phyloP scores from a whole-genome alignment of 2,888 invertebrate genomes.

The Caenorhabditis angaria region DNA sequence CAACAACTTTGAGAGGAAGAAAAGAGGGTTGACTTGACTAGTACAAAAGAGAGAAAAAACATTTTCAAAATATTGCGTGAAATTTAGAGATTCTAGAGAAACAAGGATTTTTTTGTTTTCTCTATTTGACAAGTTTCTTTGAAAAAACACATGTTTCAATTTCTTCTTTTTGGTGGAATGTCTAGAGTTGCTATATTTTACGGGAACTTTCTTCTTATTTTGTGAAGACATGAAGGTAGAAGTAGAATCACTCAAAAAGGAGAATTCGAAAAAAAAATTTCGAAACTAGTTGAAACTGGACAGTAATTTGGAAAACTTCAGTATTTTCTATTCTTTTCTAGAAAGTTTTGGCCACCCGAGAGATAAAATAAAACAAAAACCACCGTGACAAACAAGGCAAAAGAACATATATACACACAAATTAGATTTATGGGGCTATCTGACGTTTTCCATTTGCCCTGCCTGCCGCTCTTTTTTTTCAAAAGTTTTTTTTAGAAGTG shows the following conservation, averaged over 20 bases:
- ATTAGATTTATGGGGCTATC: slow-evolving; percentile 4
- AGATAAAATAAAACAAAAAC: not conserved
- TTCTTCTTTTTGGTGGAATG: not conserved
- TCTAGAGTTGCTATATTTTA: too few species aligned
- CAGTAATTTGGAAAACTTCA: too few species aligned
- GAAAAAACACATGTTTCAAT: not conserved
- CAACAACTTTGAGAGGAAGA: slow-evolving; percentile 29
- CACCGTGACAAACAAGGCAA: not conserved
- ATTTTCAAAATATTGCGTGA: slow-evolving; percentile 8
- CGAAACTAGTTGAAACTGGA: too few species aligned
- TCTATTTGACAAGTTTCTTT: not conserved
- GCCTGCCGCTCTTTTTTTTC: not conserved
- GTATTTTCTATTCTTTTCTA: not conserved
- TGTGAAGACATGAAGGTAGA: too few species aligned
- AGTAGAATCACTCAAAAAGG: too few species aligned
- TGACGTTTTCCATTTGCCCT: not conserved
- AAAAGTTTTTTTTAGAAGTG: not conserved
- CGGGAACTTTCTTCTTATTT: too few species aligned
- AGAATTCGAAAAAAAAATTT: too few species aligned
- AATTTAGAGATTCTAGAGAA: slow-evolving; percentile 24
- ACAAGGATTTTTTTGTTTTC: not conserved
- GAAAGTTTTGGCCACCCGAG: not conserved
- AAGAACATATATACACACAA: not conserved
- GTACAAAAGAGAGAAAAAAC: slow-evolving; percentile 22
- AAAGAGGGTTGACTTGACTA: too few species aligned